Evolutionary conservation across 2,888 invertebrate species (phyloP).

Genomic region (Phyllotreta cruciferae): DNA sequence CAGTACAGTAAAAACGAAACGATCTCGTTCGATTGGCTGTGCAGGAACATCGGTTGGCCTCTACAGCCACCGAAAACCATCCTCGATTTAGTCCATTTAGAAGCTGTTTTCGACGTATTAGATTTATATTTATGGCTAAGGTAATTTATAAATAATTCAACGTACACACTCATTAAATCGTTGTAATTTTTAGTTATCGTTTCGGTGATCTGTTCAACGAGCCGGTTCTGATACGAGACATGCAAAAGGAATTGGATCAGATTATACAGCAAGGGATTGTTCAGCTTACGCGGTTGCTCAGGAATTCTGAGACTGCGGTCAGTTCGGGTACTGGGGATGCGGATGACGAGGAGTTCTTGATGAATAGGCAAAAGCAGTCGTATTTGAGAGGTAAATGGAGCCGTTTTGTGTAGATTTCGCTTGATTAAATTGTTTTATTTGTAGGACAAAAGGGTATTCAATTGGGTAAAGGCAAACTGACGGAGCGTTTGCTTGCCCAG

Average conservation of each 20-base stretch:
- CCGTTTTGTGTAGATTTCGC: not conserved
- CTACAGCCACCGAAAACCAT: conserved; percentile 83
- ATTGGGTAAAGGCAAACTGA: conserved; percentile 66
- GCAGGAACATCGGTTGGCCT: conserved; percentile 87
- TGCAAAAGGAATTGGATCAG: conserved; percentile 86
- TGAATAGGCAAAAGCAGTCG: conserved; percentile 59
- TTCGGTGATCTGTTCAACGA: conserved; percentile 92
- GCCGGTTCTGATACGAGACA: conserved; percentile 74
- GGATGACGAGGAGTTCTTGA: conserved; percentile 56
- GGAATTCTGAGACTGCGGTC: conserved; percentile 66
- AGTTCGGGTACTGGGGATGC: conserved; percentile 57
- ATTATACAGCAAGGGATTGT: conserved; percentile 90
- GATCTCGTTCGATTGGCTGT: conserved; percentile 87
- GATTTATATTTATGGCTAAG: conserved; percentile 97
- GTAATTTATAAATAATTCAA: conserved; percentile 58
- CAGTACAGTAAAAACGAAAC: conserved; percentile 91
- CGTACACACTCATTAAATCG: not conserved
- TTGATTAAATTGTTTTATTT: conserved; percentile 13
- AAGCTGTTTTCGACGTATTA: conserved; percentile 92
- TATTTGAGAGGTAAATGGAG: conserved; percentile 60
- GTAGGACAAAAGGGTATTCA: conserved; percentile 26
- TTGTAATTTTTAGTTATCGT: conserved; percentile 74
- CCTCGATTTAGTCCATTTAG: conserved; percentile 87
- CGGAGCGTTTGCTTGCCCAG: conserved; percentile 75
- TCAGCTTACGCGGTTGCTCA: conserved; percentile 77